These are phyloP conservation scores for Marronus borbonicus DNA, from an alignment of 2,888 invertebrate genomes.

Conservation along the genomic window DNA sequence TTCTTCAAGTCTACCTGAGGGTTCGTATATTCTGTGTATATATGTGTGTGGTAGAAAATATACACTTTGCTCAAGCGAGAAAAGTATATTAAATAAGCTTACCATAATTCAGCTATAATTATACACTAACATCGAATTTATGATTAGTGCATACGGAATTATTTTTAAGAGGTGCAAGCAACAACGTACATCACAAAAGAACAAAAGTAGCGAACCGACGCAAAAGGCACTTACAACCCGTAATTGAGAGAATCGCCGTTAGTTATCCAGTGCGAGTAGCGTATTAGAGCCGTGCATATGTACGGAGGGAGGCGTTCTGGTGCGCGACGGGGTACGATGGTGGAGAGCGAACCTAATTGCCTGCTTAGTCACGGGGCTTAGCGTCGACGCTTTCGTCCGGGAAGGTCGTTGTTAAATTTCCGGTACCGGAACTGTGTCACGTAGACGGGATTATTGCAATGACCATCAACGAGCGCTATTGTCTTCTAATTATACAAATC, in stretches of 20 bases:
- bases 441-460: constrained; percentile 48
- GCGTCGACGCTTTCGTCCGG: constrained; percentile 49
- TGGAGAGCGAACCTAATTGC: constrained; percentile 39
- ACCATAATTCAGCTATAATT: neutral
- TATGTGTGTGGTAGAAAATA: neutral
- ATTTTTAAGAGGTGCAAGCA: neutral
- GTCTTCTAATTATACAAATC: constrained; percentile 49
- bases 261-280: constrained; percentile 35
- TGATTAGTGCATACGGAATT: neutral
- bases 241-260: constrained; percentile 46
- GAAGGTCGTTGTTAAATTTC: constrained; percentile 50
- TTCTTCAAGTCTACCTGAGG: no score
- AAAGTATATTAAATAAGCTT: neutral
- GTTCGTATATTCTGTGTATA: no score
- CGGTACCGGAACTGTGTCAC: constrained; percentile 51
- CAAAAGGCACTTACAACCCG: constrained; percentile 42
- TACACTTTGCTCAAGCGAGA: neutral
- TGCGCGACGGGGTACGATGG: constrained; percentile 27
- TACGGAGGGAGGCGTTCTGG: neutral
- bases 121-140: neutral
- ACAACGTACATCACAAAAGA: neutral
- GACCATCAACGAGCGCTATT: constrained; percentile 48
- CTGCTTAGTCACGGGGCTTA: constrained; percentile 49
- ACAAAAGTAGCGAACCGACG: constrained; percentile 9
- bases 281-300: neutral